Percentiles rank a stretch among this genome's conserved stretches.
phyloP scores from a whole-genome alignment of 2,888 invertebrate species.

The Rotaria magnacalcarata region DNA sequence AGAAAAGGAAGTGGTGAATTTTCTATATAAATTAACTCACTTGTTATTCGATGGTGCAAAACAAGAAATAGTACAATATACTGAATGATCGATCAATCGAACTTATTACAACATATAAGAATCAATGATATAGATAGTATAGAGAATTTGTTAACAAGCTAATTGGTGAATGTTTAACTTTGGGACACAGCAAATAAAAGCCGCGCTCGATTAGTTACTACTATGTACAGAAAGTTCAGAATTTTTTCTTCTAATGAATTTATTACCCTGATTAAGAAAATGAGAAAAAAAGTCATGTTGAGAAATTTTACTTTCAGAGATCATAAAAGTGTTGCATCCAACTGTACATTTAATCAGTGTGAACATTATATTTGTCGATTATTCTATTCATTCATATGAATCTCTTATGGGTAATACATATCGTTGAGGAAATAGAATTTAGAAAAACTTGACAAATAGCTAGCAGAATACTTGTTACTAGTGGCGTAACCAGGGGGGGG shows the following conservation, averaged over 20 bases:
- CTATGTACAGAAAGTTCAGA: not conserved
- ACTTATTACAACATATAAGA: conserved; percentile 9
- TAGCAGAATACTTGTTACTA: too few species aligned
- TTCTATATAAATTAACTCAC: not conserved
- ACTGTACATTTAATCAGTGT: conserved; percentile 53
- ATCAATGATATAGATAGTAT: conserved; percentile 17
- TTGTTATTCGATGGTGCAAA: conserved; percentile 18
- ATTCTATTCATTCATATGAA: too few species aligned
- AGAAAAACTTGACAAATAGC: too few species aligned
- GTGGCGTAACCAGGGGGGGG: too few species aligned
- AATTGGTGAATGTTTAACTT: not conserved
- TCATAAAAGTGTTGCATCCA: conserved; percentile 56
- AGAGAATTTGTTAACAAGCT: conserved; percentile 18
- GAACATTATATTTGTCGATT: conserved; percentile 49
- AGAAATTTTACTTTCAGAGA: conserved; percentile 50
- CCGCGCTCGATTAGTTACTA: not conserved
- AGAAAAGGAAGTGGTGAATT: too few species aligned
- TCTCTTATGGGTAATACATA: too few species aligned
- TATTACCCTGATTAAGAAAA: not conserved
- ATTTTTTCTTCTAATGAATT: not conserved
- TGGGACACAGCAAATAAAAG: not conserved
- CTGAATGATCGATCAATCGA: not conserved
- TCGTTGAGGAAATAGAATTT: too few species aligned
- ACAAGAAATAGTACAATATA: not conserved
- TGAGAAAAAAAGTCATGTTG: not conserved